Percentiles rank a stretch among this genome's conserved stretches.
These are phyloP conservation scores for Geotrypetes seraphini DNA, from an alignment of 2,797 vertebrate species.

Conservation along the genomic window DNA sequence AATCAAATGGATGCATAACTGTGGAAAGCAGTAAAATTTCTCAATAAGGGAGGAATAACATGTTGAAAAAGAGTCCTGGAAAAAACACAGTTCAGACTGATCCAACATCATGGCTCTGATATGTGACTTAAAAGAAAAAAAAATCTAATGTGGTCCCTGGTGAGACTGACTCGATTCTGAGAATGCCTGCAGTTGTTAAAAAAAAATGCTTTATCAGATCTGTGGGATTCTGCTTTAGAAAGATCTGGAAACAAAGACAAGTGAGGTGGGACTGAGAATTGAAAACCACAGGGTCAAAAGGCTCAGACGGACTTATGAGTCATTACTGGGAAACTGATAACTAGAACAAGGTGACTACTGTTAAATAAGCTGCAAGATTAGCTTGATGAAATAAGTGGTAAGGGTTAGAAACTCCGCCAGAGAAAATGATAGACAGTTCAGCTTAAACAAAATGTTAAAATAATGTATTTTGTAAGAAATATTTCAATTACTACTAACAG, in stretches of 20 bases:
- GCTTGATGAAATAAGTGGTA: conserved; percentile 24
- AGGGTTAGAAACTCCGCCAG: conserved; percentile 10
- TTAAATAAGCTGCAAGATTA: conserved; percentile 6
- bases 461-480: no score
- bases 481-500: no score
- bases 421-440: no score
- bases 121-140: neutral
- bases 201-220: neutral
- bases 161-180: conserved; percentile 11
- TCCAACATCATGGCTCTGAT: neutral
- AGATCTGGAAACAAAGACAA: conserved; percentile 1
- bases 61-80: no score
- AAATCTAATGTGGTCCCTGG: no score
- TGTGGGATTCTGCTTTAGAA: neutral
- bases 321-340: conserved; percentile 9
- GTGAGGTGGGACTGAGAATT: neutral
- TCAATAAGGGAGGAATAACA: no score
- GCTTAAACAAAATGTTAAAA: no score
- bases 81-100: no score
- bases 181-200: conserved; percentile 17
- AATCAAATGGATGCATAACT: no score
- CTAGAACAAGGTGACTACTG: neutral
- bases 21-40: no score
- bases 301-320: neutral
- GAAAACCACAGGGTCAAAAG: conserved; percentile 4